Evolutionary conservation across 2,888 invertebrate genomes (phyloP).

Genomic region (Platycheirus albimanus): DNA sequence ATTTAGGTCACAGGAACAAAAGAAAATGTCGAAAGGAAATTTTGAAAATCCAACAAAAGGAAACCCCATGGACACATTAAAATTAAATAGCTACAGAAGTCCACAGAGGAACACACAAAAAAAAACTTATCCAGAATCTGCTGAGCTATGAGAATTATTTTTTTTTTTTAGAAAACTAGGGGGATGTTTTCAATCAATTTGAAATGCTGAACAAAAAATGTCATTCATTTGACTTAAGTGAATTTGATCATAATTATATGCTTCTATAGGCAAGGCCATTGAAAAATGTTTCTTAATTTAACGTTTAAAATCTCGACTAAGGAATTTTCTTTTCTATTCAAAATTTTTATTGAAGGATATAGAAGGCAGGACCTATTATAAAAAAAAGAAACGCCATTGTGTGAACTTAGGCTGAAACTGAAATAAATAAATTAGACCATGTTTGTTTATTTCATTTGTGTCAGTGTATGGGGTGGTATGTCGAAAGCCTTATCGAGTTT

Average conservation of each 20-base stretch:
- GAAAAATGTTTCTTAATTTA: too few species aligned
- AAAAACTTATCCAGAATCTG: background rate
- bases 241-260: slow-evolving; percentile 8
- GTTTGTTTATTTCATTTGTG: too few species aligned
- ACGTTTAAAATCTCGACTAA: too few species aligned
- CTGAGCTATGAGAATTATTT: background rate
- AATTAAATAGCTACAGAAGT: slow-evolving; percentile 18
- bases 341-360: too few species aligned
- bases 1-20: slow-evolving; percentile 37
- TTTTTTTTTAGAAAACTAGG: background rate
- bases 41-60: background rate
- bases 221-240: slow-evolving; percentile 9
- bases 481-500: too few species aligned
- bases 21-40: slow-evolving; percentile 20
- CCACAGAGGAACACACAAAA: background rate
- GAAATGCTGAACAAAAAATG: background rate
- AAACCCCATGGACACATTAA: slow-evolving; percentile 12
- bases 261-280: too few species aligned
- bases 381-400: too few species aligned
- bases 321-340: too few species aligned
- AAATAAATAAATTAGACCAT: too few species aligned
- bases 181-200: slow-evolving; percentile 7
- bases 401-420: too few species aligned
- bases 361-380: too few species aligned
- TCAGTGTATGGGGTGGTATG: too few species aligned